Percentiles rank a stretch among this genome's conserved stretches.
Evolutionary conservation across 2,113 vertebrate genomes (phyloP).

Genomic region (Spermophilus dauricus): DNA sequence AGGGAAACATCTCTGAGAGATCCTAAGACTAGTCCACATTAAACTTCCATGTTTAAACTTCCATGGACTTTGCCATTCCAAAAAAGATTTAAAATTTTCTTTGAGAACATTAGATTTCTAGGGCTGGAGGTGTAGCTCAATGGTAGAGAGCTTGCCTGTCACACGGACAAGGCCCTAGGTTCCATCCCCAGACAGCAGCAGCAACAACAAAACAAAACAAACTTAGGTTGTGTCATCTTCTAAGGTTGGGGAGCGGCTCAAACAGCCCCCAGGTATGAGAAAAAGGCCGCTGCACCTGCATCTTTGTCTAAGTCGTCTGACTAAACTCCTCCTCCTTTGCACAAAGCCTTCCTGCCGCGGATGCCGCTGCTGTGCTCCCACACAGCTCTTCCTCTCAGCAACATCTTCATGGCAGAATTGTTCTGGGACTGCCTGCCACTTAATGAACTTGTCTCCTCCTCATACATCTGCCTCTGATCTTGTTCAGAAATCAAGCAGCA

Average conservation of each 20-base stretch:
- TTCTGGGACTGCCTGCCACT: background rate
- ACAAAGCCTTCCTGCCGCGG: too few species aligned
- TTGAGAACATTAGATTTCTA: background rate
- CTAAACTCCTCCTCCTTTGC: too few species aligned
- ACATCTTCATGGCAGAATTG: background rate
- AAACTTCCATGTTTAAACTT: background rate
- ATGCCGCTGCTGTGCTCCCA: background rate
- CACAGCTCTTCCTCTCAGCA: background rate
- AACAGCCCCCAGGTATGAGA: background rate
- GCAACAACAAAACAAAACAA: too few species aligned
- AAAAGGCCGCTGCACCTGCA: background rate
- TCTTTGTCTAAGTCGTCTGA: background rate
- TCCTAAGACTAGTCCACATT: background rate
- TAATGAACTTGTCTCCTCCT: background rate
- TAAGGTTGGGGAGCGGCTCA: background rate
- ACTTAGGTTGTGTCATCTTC: background rate
- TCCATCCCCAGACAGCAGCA: background rate
- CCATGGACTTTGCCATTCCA: background rate
- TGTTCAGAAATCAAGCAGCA: fast-evolving
- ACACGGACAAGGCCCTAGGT: background rate
- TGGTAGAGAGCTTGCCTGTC: background rate
- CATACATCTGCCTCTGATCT: background rate
- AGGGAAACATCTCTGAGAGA: background rate
- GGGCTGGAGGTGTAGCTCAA: background rate
- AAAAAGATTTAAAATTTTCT: background rate